Percentiles rank a stretch among this genome's conserved stretches.
Conservation (phyloP, 2,797 vertebrate genomes). For the Syngnathus acus region DNA sequence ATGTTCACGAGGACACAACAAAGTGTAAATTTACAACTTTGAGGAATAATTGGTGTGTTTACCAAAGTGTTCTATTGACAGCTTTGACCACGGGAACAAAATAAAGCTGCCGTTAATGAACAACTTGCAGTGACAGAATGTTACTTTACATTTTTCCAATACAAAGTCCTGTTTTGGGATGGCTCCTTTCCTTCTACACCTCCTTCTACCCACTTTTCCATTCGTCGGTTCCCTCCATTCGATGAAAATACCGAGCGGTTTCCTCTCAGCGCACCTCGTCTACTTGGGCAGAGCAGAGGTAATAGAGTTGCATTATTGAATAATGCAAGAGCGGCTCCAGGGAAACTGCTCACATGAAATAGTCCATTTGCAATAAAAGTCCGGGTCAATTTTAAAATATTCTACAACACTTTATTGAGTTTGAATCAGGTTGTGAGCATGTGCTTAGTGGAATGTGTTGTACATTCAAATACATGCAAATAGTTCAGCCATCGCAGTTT, state of each 20-base stretch:
- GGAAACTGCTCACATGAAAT: conserved; percentile 16
- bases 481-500: too few relatives aligned
- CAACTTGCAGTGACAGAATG: background rate
- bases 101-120: background rate
- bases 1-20: too few relatives aligned
- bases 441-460: too few relatives aligned
- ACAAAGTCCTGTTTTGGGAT: background rate
- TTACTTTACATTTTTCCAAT: background rate
- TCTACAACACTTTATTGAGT: background rate
- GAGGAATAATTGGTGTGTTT: conserved; percentile 1
- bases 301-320: conserved; percentile 34
- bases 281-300: background rate
- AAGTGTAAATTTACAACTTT: background rate
- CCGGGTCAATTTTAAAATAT: background rate
- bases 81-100: background rate
- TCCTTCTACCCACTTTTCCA: background rate
- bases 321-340: conserved; percentile 37
- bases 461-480: too few relatives aligned
- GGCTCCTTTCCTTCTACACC: background rate
- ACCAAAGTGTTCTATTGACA: background rate
- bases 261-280: background rate
- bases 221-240: background rate
- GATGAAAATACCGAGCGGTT: background rate
- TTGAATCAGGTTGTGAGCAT: too few relatives aligned
- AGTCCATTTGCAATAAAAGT: conserved; percentile 19